phyloP scores from a whole-genome alignment of 2,797 vertebrate genomes.

The Coreius guichenoti region DNA sequence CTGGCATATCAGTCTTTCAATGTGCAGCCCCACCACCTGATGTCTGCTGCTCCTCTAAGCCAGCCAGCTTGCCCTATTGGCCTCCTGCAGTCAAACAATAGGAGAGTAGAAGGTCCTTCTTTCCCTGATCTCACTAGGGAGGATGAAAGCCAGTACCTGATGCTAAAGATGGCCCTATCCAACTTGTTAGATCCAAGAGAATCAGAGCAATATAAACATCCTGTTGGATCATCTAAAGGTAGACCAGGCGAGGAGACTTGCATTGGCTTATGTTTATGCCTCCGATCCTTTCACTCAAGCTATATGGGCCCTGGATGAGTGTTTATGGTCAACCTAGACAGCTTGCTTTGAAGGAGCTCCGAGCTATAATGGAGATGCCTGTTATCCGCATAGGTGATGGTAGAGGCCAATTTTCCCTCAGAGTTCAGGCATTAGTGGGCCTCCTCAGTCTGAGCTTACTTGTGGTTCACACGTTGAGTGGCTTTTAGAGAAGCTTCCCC shows the following conservation, averaged over 20 bases:
- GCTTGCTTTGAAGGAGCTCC: neutral
- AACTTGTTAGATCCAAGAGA: neutral
- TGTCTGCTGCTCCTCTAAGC: neutral
- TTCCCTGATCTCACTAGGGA: neutral
- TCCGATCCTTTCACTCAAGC: neutral
- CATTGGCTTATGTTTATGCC: neutral
- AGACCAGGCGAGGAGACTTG: neutral
- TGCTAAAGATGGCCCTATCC: neutral
- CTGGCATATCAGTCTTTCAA: neutral
- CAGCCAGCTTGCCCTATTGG: neutral
- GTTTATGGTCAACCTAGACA: neutral
- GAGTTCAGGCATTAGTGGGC: constrained; percentile 17
- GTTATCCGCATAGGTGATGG: neutral
- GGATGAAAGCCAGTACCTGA: neutral
- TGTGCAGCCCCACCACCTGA: neutral
- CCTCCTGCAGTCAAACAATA: neutral
- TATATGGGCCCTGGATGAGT: neutral
- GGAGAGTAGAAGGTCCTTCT: neutral
- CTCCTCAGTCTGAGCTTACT: constrained; percentile 3
- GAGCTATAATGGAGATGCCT: neutral
- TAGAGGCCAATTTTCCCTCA: constrained; percentile 32
- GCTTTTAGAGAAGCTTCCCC: constrained; percentile 22
- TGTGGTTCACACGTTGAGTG: too few species aligned
- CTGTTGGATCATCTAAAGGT: neutral
- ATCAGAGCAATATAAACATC: neutral